Percentiles rank a stretch among this genome's conserved stretches.
Evolutionary conservation across 2,797 vertebrate species (phyloP).

Genomic region (Philypnodon macrostomus): DNA sequence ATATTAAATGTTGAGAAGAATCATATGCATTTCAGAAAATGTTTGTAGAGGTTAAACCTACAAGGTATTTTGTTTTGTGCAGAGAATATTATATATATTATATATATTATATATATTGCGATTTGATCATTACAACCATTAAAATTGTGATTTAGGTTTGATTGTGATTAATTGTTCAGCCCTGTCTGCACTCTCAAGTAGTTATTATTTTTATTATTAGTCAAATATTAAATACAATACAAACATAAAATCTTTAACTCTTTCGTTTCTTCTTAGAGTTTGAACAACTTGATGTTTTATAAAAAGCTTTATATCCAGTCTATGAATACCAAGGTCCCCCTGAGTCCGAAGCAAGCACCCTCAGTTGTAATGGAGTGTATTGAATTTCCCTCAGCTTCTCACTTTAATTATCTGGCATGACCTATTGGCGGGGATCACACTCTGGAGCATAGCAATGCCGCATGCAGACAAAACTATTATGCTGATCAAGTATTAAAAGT

Average conservation of each 20-base stretch:
- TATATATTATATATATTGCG: no score
- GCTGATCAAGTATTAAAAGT: constrained; percentile 57
- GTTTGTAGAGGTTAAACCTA: no score
- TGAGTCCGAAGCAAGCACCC: constrained; percentile 21
- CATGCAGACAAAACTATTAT: constrained; percentile 54
- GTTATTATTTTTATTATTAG: no score
- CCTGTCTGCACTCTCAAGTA: no score
- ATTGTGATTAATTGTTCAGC: no score
- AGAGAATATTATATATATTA: no score
- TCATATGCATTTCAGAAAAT: no score
- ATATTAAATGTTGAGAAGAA: no score
- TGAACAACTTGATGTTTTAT: constrained; percentile 21
- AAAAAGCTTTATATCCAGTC: constrained; percentile 32
- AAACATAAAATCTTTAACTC: not conserved
- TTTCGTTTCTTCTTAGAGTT: constrained; percentile 15
- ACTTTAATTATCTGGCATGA: constrained; percentile 65
- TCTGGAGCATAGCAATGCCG: constrained; percentile 24
- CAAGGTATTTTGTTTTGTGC: no score
- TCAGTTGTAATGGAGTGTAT: constrained; percentile 46
- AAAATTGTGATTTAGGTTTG: no score
- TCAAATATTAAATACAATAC: no score
- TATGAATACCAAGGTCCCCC: constrained; percentile 36
- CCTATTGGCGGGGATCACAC: constrained; percentile 47
- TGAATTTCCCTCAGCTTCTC: constrained; percentile 58
- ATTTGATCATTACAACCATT: no score